Evolutionary conservation across 2,797 vertebrate genomes (phyloP).

Genomic region (Periparus ater): DNA sequence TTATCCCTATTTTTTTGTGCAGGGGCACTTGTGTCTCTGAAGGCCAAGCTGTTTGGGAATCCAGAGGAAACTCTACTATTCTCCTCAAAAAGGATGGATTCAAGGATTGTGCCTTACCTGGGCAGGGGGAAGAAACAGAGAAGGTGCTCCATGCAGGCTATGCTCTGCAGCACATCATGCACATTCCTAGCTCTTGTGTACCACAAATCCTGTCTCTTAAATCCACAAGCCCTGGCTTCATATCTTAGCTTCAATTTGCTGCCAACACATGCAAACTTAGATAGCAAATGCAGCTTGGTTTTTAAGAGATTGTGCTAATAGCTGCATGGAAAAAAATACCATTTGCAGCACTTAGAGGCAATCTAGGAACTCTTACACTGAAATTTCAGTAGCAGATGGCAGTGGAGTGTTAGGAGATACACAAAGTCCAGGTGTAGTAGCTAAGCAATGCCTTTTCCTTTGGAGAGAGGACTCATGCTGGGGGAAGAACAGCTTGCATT

Average conservation of each 20-base stretch:
- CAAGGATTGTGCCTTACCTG: neutral
- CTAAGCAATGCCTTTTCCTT: neutral
- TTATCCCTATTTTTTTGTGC: neutral
- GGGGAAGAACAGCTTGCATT: accelerated
- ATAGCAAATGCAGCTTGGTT: neutral
- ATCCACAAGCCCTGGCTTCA: neutral
- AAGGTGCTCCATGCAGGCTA: accelerated
- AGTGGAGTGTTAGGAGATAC: neutral
- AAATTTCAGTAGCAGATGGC: neutral
- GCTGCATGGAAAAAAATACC: neutral
- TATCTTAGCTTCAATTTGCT: neutral
- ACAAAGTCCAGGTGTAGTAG: neutral
- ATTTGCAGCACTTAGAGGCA: neutral
- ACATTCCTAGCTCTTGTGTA: accelerated
- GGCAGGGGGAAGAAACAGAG: neutral
- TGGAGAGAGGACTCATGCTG: neutral
- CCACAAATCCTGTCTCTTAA: neutral
- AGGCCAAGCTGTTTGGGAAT: neutral
- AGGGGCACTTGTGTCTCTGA: neutral
- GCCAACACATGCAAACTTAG: accelerated
- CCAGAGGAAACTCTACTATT: neutral
- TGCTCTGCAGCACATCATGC: accelerated
- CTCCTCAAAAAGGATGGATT: neutral
- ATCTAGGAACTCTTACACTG: neutral
- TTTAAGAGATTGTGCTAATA: neutral